Percentiles rank a stretch among this genome's conserved stretches.
phyloP scores from a whole-genome alignment of 2,888 invertebrate genomes.

The Nipponacmea schrenckii region DNA sequence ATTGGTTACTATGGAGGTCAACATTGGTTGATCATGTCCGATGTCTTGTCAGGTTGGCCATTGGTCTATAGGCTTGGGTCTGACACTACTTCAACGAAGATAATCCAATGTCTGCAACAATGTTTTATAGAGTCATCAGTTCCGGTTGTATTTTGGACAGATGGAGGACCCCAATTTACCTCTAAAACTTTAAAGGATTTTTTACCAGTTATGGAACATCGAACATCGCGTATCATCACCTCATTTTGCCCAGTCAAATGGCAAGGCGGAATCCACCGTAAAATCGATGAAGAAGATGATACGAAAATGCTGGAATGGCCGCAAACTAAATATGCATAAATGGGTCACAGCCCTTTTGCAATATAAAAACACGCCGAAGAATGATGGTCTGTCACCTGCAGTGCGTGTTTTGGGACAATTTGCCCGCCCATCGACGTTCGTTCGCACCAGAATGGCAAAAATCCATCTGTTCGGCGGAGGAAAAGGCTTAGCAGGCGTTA shows the following conservation, averaged over 20 bases:
- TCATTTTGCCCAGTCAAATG: neutral
- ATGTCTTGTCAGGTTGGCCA: neutral
- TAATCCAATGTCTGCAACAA: neutral
- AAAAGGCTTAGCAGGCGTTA: neutral
- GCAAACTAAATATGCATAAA: neutral
- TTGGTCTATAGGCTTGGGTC: neutral
- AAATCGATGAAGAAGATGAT: conserved; percentile 1
- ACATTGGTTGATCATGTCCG: neutral
- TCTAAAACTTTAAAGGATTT: no score
- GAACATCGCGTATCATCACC: neutral
- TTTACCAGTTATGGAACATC: neutral
- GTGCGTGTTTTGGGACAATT: neutral
- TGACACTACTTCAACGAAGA: neutral
- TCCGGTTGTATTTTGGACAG: no score
- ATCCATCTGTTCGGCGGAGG: neutral
- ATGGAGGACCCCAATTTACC: no score
- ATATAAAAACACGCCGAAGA: neutral
- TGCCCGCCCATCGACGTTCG: neutral
- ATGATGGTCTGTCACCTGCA: neutral
- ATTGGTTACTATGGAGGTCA: neutral
- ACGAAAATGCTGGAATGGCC: neutral
- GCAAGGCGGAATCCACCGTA: neutral
- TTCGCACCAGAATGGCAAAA: neutral
- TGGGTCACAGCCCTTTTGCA: neutral
- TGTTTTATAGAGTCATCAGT: no score